Percentiles rank a stretch among this genome's conserved stretches.
These are phyloP conservation scores for Hydrotaea diabolus DNA, from an alignment of 2,888 invertebrate species.

Conservation along the genomic window DNA sequence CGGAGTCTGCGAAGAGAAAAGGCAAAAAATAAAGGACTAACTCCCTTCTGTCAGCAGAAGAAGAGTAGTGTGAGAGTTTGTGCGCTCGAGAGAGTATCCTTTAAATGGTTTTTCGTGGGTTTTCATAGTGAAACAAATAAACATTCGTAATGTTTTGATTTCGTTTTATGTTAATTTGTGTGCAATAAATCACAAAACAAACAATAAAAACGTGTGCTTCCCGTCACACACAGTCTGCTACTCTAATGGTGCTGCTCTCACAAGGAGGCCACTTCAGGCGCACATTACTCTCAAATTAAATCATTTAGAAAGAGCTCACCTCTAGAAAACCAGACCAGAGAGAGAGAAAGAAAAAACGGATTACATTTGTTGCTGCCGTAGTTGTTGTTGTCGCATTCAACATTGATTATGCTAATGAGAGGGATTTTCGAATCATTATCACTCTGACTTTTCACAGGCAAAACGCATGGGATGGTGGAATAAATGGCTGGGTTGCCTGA, in stretches of 20 bases:
- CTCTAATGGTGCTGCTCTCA: not conserved
- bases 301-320: slow-evolving; percentile 1
- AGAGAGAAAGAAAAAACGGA: slow-evolving; percentile 40
- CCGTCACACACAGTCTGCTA: slow-evolving; percentile 70
- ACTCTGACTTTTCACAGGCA: slow-evolving; percentile 68
- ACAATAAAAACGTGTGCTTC: slow-evolving; percentile 77
- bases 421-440: slow-evolving; percentile 59
- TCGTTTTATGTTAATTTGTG: slow-evolving; percentile 76
- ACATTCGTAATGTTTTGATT: slow-evolving; percentile 78
- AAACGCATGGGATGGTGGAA: not conserved
- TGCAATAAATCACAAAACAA: slow-evolving; percentile 73
- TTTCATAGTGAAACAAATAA: slow-evolving; percentile 61
- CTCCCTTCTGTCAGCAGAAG: slow-evolving; percentile 19
- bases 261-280: not conserved
- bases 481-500: not conserved
- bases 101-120: slow-evolving; percentile 55
- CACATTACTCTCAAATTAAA: slow-evolving; percentile 36
- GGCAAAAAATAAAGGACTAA: slow-evolving; percentile 21
- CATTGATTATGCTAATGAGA: slow-evolving; percentile 67
- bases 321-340: no score
- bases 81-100: slow-evolving; percentile 17
- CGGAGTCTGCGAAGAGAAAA: slow-evolving; percentile 4
- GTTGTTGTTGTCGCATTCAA: slow-evolving; percentile 20
- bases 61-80: not conserved
- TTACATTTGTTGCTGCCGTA: slow-evolving; percentile 53